phyloP scores from a whole-genome alignment of 2,113 vertebrate genomes.

The Misgurnus anguillicaudatus region DNA sequence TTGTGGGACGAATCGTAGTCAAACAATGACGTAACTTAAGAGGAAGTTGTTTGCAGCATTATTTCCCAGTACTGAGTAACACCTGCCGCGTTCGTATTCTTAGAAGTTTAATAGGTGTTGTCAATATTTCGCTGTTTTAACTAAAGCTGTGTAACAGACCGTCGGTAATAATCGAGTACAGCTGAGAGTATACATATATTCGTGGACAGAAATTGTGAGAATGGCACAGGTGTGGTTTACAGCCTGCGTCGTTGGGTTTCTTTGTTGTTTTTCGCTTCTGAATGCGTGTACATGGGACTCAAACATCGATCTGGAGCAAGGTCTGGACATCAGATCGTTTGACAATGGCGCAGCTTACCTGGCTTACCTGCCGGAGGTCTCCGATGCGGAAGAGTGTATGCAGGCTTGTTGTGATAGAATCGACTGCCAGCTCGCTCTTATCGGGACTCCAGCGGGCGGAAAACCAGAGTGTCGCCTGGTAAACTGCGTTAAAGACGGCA shows the following conservation, averaged over 20 bases:
- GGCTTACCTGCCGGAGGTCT: not conserved
- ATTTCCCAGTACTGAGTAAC: not conserved
- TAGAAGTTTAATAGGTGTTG: not conserved
- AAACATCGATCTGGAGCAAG: not conserved
- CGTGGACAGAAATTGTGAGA: not conserved
- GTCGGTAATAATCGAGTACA: not conserved
- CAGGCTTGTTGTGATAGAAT: slow-evolving; percentile 52
- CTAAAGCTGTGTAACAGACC: not conserved
- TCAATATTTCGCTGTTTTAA: not conserved
- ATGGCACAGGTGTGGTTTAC: slow-evolving; percentile 48
- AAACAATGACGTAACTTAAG: slow-evolving; percentile 43
- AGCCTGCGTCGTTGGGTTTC: not conserved
- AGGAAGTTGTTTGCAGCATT: slow-evolving; percentile 26
- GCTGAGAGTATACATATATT: not conserved
- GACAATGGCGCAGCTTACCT: not conserved
- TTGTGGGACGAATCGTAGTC: not conserved
- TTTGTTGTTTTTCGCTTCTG: slow-evolving; percentile 5
- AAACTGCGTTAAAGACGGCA: slow-evolving; percentile 31
- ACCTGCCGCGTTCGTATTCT: not conserved
- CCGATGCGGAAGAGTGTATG: slow-evolving; percentile 46
- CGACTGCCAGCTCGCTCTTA: slow-evolving; percentile 60
- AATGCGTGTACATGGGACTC: slow-evolving; percentile 46
- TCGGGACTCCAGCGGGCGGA: slow-evolving; percentile 25
- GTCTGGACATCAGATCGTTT: not conserved
- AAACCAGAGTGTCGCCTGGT: slow-evolving; percentile 55